Evolutionary conservation across 35 echinoderm and acorn worm genomes (phyloP).

Genomic region (Ophiothrix spiculata): DNA sequence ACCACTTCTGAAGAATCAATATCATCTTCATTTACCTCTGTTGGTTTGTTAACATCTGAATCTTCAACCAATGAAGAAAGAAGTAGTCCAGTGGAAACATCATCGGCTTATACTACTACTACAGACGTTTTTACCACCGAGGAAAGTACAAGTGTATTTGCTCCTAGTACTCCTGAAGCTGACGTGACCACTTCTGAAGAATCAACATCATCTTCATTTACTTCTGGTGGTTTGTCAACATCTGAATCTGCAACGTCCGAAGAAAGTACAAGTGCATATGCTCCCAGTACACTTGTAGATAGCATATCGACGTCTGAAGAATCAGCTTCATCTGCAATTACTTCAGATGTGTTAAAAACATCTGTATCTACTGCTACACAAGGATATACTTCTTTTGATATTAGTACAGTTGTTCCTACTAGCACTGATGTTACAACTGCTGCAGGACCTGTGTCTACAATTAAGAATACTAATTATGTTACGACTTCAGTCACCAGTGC

Average conservation of each 20-base stretch:
- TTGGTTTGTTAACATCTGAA: no score
- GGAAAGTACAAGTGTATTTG: background rate
- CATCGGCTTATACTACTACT: background rate
- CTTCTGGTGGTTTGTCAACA: no score
- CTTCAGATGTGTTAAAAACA: background rate
- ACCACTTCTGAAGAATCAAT: no score
- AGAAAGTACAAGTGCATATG: background rate
- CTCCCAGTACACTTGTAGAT: background rate
- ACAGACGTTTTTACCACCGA: background rate
- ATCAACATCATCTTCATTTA: no score
- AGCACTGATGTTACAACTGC: background rate
- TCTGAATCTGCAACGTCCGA: background rate
- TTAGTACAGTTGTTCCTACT: background rate
- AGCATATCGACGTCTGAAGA: background rate
- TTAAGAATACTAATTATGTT: no score
- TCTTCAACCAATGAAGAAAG: no score
- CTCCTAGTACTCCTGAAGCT: background rate
- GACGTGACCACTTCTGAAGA: no score
- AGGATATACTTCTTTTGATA: background rate
- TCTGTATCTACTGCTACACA: no score
- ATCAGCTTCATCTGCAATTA: background rate
- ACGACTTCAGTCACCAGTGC: background rate
- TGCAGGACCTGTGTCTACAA: background rate
- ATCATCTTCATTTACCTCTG: no score
- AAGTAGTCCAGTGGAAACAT: no score